phyloP scores from a whole-genome alignment of 2,113 vertebrate species.

The Tauraco erythrolophus region DNA sequence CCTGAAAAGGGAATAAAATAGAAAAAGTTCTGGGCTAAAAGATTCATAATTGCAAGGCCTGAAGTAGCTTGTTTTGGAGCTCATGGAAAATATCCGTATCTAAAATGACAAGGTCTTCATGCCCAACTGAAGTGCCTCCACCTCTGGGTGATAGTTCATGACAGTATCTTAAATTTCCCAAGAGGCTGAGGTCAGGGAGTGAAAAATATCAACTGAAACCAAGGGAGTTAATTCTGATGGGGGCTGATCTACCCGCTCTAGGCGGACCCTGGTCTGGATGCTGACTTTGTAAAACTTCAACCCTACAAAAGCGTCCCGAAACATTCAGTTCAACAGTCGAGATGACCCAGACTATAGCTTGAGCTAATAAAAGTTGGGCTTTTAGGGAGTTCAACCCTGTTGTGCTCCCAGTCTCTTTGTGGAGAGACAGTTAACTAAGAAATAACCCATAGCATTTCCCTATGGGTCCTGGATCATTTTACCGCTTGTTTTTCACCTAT shows the following conservation, averaged over 20 bases:
- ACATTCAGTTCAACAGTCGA: neutral
- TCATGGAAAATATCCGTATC: neutral
- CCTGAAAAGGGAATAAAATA: neutral
- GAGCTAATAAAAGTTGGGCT: neutral
- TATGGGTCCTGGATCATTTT: neutral
- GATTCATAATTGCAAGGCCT: neutral
- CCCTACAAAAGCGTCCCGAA: neutral
- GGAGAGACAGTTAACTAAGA: neutral
- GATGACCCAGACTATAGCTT: fast-evolving
- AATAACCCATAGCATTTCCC: neutral
- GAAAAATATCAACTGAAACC: neutral
- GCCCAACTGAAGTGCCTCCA: neutral
- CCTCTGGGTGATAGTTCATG: neutral
- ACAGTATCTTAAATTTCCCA: neutral
- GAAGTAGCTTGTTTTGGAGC: neutral
- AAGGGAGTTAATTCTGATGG: neutral
- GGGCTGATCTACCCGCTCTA: neutral
- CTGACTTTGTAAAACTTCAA: neutral
- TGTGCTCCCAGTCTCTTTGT: neutral
- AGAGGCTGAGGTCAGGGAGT: neutral
- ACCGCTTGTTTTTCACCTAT: neutral
- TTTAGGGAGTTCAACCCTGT: neutral
- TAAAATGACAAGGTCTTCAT: neutral
- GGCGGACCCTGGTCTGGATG: neutral
- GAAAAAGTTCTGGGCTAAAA: neutral